Evolutionary conservation across 1,140 invertebrate genomes (phyloP).

Genomic region (Diorhabda elongata): DNA sequence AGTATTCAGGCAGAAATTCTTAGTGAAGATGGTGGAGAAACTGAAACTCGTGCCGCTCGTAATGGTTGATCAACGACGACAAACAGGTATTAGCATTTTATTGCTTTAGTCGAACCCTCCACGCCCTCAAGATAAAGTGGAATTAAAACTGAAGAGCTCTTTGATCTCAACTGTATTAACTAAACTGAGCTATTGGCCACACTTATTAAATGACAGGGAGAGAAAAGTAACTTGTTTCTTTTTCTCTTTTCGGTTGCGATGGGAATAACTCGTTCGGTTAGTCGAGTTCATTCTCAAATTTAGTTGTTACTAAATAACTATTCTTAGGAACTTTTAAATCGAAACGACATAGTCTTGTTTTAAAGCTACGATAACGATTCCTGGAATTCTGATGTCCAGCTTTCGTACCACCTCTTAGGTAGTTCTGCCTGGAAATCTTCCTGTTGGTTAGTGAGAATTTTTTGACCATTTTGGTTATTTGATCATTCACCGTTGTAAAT

Average conservation of each 20-base stretch:
- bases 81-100: conserved; percentile 54
- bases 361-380: no score
- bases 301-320: no score
- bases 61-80: conserved; percentile 49
- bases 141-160: conserved; percentile 48
- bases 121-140: conserved; percentile 48
- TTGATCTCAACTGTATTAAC: conserved; percentile 47
- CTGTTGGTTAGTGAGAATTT: no score
- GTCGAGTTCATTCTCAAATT: no score
- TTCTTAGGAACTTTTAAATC: no score
- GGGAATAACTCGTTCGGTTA: neutral
- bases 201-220: conserved; percentile 44
- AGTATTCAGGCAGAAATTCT: conserved; percentile 18
- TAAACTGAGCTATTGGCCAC: conserved; percentile 44
- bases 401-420: no score
- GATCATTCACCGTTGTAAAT: no score
- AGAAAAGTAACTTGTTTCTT: neutral
- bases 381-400: no score
- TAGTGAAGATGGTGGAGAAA: conserved; percentile 11
- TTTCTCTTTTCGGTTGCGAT: neutral
- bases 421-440: no score
- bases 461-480: no score
- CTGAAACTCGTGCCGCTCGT: conserved; percentile 19
- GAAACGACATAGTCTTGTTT: no score
- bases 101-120: conserved; percentile 48